Conservation (phyloP, 2,113 vertebrate genomes). For the Otocyon megalotis region DNA sequence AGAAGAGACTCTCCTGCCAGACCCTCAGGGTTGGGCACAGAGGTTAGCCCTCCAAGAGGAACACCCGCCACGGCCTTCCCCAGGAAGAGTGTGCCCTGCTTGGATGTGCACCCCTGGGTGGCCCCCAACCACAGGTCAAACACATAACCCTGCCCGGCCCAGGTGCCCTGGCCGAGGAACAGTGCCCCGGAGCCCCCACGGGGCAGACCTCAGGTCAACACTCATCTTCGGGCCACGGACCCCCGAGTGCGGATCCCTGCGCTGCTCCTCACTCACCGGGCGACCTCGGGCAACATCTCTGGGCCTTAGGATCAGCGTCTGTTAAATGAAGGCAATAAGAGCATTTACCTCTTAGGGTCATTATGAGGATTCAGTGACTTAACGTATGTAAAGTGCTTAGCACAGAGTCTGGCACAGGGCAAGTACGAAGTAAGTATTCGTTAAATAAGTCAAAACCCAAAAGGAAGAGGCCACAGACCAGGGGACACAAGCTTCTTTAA, state of each 20-base stretch:
- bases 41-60: not conserved
- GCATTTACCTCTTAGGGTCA: not conserved
- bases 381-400: not conserved
- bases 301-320: not conserved
- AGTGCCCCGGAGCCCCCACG: not conserved
- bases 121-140: not conserved
- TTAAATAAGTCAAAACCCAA: constrained; percentile 18
- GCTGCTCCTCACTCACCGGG: not conserved
- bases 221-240: not conserved
- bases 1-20: not conserved
- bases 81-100: not conserved
- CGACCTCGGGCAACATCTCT: not conserved
- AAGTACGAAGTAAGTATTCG: not conserved
- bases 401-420: not conserved
- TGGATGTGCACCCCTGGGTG: not conserved
- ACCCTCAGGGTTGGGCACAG: not conserved
- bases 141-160: not conserved
- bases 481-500: not conserved
- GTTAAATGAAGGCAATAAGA: constrained; percentile 41
- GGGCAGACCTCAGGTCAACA: not conserved
- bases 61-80: too few relatives aligned
- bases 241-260: not conserved
- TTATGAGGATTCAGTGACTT: constrained; percentile 15
- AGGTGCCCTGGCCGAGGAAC: not conserved
- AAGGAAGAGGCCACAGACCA: not conserved